Evolutionary conservation across 2,113 vertebrate species (phyloP), one percentile per base, ranked within the genome.

Genomic region (Notarius quadriscutis): DNA sequence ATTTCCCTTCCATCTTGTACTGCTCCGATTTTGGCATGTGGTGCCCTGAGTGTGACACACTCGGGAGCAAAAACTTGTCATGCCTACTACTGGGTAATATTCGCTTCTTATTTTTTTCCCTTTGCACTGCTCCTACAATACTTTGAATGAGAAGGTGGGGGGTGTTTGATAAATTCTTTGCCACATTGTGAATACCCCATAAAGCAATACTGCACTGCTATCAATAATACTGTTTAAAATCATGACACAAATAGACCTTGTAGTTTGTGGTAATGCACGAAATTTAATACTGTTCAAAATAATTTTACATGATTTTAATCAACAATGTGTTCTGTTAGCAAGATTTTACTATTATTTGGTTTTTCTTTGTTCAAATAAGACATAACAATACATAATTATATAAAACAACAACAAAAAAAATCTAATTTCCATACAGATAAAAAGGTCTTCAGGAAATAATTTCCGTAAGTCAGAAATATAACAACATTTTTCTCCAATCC

Each of bases 401-500:
- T 57, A 53, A 53, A 53, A 53, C 11, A 58, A 58, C 1, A 81
- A 41, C 11, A 58, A 58, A 3, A 81, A 41, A 81, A 81, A 41
- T 41, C 30, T 41, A 0, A 41, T 48, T 81, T 48, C 8, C 51
- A 80, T 62, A 5, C 10, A 62, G 10, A 80, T 58, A 2, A 79
- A 57, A 55, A n/a, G 8, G 12, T 55, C 20, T 51, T 55, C n/a
- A 18, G 27, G 1, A 30, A 15, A 79, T 51, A 18, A 80, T 62
- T 62, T 60, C 18, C 10, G 1, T 6, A 60, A 1, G 6, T 20
- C 30, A 60, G 41, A 79, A 77, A 69, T 65, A 41, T 79, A 30
- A 79, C 80, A 30, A 79, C 80, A 71, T 57, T n/a, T n/a, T 69
- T 84, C 65, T 55, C 53, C 9, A 78, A 4, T 57, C 10, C 62